These are phyloP conservation scores for Drosophila ogumai DNA, from an alignment of 1,140 invertebrate genomes.

Conservation along the genomic window DNA sequence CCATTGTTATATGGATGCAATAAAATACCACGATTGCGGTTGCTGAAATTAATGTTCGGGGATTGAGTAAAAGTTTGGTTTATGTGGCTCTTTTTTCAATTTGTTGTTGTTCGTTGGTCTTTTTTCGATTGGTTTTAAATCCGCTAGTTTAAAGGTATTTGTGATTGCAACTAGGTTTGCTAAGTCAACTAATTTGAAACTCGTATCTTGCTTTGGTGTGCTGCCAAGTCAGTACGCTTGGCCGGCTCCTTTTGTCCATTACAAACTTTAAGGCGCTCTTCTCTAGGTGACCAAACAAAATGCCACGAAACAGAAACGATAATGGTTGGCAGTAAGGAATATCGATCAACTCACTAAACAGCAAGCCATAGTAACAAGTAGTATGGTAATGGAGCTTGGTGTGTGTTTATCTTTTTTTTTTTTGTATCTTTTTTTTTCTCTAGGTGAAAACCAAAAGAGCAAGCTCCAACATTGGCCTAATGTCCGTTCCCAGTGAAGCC, in stretches of 20 bases:
- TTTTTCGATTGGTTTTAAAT: slow-evolving; percentile 34
- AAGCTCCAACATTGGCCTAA: slow-evolving; percentile 36
- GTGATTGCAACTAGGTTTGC: slow-evolving; percentile 62
- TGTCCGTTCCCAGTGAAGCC: not conserved
- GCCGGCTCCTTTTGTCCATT: slow-evolving; percentile 80
- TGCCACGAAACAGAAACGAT: slow-evolving; percentile 59
- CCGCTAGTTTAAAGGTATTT: slow-evolving; percentile 53
- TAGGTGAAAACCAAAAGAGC: slow-evolving; percentile 48
- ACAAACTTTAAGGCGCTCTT: slow-evolving; percentile 75
- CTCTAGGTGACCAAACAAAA: slow-evolving; percentile 68
- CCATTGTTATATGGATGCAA: slow-evolving; percentile 87
- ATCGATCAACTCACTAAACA: slow-evolving; percentile 75
- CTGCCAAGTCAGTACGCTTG: slow-evolving; percentile 44
- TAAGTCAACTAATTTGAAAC: slow-evolving; percentile 63
- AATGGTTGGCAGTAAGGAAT: slow-evolving; percentile 45
- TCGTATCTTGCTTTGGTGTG: slow-evolving; percentile 34
- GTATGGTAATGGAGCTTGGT: slow-evolving; percentile 49
- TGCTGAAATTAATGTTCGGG: slow-evolving; percentile 84
- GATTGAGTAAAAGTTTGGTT: slow-evolving; percentile 74
- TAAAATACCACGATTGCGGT: slow-evolving; percentile 86
- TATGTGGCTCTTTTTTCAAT: slow-evolving; percentile 46
- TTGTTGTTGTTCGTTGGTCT: slow-evolving; percentile 38
- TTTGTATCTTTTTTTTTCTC: slow-evolving; percentile 9
- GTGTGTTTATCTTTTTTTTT: slow-evolving; percentile 30
- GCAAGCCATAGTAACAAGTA: slow-evolving; percentile 73